phyloP scores from a whole-genome alignment of 1,140 invertebrate species.

The Thrips palmi region DNA sequence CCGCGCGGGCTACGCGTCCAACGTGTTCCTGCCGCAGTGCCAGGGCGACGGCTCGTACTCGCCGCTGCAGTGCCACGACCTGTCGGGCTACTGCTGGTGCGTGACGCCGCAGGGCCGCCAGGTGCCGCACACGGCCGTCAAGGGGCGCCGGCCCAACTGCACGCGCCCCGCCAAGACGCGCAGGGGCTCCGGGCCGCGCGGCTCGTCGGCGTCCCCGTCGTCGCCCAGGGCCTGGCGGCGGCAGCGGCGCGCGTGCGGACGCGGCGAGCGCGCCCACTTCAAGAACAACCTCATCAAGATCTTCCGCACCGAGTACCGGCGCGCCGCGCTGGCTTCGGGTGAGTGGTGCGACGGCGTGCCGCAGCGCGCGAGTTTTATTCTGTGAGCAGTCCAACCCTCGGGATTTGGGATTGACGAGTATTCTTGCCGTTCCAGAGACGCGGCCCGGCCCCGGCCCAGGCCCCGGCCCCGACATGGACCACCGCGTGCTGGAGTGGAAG shows the following conservation, averaged over 20 bases:
- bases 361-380: no score
- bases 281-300: constrained; percentile 64
- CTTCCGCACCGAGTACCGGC: constrained; percentile 58
- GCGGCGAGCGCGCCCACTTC: constrained; percentile 52
- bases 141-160: constrained; percentile 48
- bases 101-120: constrained; percentile 61
- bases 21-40: constrained; percentile 39
- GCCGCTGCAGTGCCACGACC: constrained; percentile 61
- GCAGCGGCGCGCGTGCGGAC: constrained; percentile 30
- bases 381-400: no score
- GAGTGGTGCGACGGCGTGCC: no score
- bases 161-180: constrained; percentile 17
- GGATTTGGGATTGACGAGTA: no score
- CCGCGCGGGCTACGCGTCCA: constrained; percentile 11
- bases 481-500: constrained; percentile 62
- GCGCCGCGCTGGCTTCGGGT: no score
- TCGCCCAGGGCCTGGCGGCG: constrained; percentile 20
- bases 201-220: constrained; percentile 13
- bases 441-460: no score
- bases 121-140: constrained; percentile 51
- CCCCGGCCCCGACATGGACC: constrained; percentile 18
- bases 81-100: constrained; percentile 66
- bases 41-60: constrained; percentile 62
- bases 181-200: no score
- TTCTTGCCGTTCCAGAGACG: no score